Evolutionary conservation across 2,888 invertebrate genomes (phyloP), one percentile per base, ranked within the genome.

Genomic region (Melipona beecheii): DNA sequence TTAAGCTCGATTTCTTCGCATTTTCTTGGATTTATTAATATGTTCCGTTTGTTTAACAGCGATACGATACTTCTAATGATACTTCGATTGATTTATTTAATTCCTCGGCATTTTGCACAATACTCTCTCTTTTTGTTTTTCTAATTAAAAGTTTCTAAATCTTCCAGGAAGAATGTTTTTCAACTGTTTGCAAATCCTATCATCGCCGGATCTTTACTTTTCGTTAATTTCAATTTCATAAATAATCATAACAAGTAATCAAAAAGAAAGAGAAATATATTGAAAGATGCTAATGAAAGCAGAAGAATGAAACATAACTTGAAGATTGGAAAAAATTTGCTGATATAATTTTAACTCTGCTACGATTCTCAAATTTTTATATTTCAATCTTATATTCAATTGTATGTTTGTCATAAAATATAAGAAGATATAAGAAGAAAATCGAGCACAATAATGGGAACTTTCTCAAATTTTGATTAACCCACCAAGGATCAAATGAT

Each of bases 11-110:
- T 69, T 62, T 64, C 50, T 62, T n/a, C 13, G 31, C 24, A 19
- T 49, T 15, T 1, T 24, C 56, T 75, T 69, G 56, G 56, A 17
- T 21, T 65, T 56, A 62, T n/a, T 62, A 43, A 72, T 31, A n/a
- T 56, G 15, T 50, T 4, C 21, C 5, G 21, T 52, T 74, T n/a
- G 6, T 24, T 69, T 65, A 56, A 58, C 49, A 31, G n/a, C 27
- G 24, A 27, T 75, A n/a, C 15, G 49, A 50, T 73, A 56, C 24
- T 24, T 62, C 60, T 69, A 66, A 62, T 62, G 68, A 75, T n/a
- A 75, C 24, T 72, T 75, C 75, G 82, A 79, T 75, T 71, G 75
- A 65, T 66, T 70, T 75, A 58, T 54, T 69, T 78, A 73, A 71
- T 83, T 75, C 79, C 71, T 75, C 71, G 54, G 74, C 78, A 75